A percentile compares a stretch with the other conserved stretches of the same genome.
These are phyloP conservation scores for Pteruthius melanotis DNA, from an alignment of 2,113 vertebrate genomes.

Conservation along the genomic window DNA sequence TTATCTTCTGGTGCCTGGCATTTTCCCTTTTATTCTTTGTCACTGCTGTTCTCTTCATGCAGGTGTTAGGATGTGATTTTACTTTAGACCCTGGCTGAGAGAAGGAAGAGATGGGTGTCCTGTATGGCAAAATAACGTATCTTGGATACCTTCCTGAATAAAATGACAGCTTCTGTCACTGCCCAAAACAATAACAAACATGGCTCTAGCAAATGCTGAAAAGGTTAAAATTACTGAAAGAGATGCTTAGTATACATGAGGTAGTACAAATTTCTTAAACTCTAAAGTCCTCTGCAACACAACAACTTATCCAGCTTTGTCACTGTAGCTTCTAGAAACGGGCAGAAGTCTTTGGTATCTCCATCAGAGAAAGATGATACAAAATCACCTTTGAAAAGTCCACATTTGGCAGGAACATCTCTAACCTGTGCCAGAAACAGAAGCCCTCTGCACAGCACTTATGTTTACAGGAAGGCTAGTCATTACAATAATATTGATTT, in stretches of 20 bases:
- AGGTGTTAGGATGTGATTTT: neutral
- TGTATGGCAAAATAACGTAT: neutral
- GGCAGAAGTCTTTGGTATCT: neutral
- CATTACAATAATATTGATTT: neutral
- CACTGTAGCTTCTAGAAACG: neutral
- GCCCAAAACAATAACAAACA: neutral
- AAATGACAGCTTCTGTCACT: neutral
- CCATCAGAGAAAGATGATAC: neutral
- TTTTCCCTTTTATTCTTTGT: neutral
- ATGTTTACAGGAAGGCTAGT: neutral
- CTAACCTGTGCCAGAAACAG: neutral
- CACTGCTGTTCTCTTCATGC: neutral
- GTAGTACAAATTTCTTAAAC: neutral
- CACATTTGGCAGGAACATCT: neutral
- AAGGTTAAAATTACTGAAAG: neutral
- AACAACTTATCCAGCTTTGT: neutral
- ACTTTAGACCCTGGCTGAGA: neutral
- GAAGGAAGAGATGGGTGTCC: neutral
- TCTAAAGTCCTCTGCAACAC: neutral
- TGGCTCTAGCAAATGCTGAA: neutral
- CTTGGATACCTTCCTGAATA: neutral
- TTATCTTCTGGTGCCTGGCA: neutral
- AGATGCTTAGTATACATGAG: neutral
- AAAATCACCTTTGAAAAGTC: neutral
- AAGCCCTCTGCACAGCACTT: neutral